phyloP scores from a whole-genome alignment of 2,797 vertebrate genomes.

The Bovichtus variegatus region DNA sequence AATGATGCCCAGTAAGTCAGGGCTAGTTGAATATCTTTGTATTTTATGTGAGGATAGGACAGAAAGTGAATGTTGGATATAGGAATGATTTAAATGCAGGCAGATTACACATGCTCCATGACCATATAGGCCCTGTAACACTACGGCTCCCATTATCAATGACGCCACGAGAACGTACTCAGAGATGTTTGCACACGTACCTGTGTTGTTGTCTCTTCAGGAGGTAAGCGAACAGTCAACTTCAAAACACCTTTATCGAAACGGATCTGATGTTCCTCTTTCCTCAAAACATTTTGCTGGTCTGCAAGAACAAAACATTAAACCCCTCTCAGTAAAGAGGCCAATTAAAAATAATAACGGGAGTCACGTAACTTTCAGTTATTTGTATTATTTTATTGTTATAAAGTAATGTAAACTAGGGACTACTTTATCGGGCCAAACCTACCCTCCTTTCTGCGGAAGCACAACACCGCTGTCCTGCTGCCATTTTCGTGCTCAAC shows the following conservation, averaged over 20 bases:
- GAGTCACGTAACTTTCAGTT: not conserved
- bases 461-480: constrained; percentile 66
- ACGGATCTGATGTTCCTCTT: constrained; percentile 65
- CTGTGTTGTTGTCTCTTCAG: constrained; percentile 8
- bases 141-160: not conserved
- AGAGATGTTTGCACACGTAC: constrained; percentile 30
- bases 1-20: not conserved
- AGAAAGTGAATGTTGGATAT: not conserved
- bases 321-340: not conserved
- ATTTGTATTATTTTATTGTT: too few species aligned
- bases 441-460: constrained; percentile 77
- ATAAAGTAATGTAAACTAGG: not conserved
- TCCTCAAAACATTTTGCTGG: constrained; percentile 73
- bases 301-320: constrained; percentile 46
- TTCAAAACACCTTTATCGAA: constrained; percentile 58
- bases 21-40: not conserved
- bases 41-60: not conserved
- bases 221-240: constrained; percentile 58
- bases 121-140: too few species aligned
- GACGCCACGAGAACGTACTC: not conserved
- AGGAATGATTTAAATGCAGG: not conserved
- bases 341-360: not conserved
- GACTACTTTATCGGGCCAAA: not conserved
- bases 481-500: constrained; percentile 58
- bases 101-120: not conserved